phyloP scores from a whole-genome alignment of 2,113 vertebrate genomes.

The Phyllopteryx taeniolatus region DNA sequence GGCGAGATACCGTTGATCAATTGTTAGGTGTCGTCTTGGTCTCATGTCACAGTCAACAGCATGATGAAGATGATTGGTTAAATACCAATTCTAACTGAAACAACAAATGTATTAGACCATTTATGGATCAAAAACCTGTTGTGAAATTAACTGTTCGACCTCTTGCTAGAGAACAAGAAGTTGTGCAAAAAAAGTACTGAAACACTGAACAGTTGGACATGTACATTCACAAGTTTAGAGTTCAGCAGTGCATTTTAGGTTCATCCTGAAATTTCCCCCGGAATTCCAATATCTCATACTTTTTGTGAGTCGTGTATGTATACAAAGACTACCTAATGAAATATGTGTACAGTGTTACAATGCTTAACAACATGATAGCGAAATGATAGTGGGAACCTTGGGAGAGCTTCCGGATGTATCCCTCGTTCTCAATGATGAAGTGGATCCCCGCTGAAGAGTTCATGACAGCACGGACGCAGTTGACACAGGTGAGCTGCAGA shows the following conservation, averaged over 20 bases:
- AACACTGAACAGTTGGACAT: too few species aligned
- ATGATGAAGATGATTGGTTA: not conserved
- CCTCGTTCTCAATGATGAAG: constrained; percentile 93
- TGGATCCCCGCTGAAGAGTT: constrained; percentile 89
- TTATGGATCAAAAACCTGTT: not conserved
- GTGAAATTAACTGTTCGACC: not conserved
- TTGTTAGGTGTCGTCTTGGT: not conserved
- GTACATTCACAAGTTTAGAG: too few species aligned
- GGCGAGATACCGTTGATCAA: not conserved
- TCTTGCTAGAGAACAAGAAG: not conserved
- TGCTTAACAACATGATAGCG: not conserved
- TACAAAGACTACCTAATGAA: not conserved
- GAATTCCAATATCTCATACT: not conserved
- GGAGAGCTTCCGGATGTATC: constrained; percentile 92
- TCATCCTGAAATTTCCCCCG: not conserved
- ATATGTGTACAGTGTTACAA: not conserved
- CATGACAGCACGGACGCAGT: constrained; percentile 91
- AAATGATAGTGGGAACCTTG: constrained; percentile 73
- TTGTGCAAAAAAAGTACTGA: too few species aligned
- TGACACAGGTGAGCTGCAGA: constrained; percentile 94
- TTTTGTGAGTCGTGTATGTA: not conserved
- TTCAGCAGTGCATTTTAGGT: not conserved
- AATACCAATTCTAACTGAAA: not conserved
- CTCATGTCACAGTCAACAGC: not conserved
- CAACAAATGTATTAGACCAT: not conserved